Evolutionary conservation across 2,797 vertebrate genomes (phyloP), one percentile per base, ranked within the genome.

Genomic region (Zenarchopterus dispar): DNA sequence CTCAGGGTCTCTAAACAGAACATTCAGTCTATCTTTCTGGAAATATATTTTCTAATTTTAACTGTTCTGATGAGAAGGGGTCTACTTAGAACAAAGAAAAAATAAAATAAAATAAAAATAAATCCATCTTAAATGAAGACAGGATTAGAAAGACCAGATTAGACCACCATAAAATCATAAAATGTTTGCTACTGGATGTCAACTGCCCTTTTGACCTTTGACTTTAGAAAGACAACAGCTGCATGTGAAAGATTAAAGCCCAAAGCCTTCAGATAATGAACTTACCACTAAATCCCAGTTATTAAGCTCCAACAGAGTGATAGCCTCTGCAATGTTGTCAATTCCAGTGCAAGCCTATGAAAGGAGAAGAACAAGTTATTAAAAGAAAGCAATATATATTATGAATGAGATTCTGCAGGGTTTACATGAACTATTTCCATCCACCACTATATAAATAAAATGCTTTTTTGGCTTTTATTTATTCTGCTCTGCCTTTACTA

Each of bases 281-380:
- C 97, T 98, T 96, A 99, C 98, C 96, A 99, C 95, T 94, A 99
- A 95, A 93, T 99, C 97, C 97, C 98, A 99, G 93, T 99, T 99
- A 94, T 99, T 99, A 89, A 97, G 96, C 90, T 99, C 98, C 81
- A 99, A 95, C 88, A 99, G 92, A 46, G 97, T 97, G 92, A 99
- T 99, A 90, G 98, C 98, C 91, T 99, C 98, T 83, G 98, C 98
- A 78, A 99, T 99, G 93, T 99, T 98, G 94, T 99, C 97, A 89
- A 99, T 99, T 87, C 98, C 98, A 84, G 98, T 99, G 93, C 98
- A 99, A 45, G 97, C 97, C 98, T 99, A 70, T 63, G 87, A 92
- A 83, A 84, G 74, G 36, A 58, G 44, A 62, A 65, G 39, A 52
- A 45, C 78, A 56, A 10, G 2, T 1, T 85, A 51, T 73, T 47